Percentiles rank a stretch among this genome's conserved stretches.
These are phyloP conservation scores for Planococcus citri DNA, from an alignment of 1,140 invertebrate genomes.

Conservation along the genomic window DNA sequence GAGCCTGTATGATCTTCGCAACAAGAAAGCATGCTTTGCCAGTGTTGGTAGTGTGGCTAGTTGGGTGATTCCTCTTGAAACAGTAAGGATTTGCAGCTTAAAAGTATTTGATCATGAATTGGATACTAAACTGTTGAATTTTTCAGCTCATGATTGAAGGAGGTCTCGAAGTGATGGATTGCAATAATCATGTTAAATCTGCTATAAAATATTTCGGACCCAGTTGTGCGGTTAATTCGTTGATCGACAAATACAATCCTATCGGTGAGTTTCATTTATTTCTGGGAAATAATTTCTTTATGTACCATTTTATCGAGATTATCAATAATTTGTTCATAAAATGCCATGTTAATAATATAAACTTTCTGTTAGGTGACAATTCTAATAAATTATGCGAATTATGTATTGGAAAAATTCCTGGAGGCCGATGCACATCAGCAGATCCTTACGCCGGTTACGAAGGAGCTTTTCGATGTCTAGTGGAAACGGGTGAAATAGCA, in stretches of 20 bases:
- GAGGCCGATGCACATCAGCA: slow-evolving; percentile 63
- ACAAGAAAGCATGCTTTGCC: slow-evolving; percentile 74
- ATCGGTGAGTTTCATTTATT: slow-evolving; percentile 46
- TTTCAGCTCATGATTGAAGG: slow-evolving; percentile 65
- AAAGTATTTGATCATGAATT: not conserved
- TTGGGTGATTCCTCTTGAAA: slow-evolving; percentile 82
- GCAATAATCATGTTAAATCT: slow-evolving; percentile 92
- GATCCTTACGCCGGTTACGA: slow-evolving; percentile 85
- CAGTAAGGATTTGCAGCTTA: slow-evolving; percentile 39
- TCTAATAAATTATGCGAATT: slow-evolving; percentile 67
- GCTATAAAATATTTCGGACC: slow-evolving; percentile 77
- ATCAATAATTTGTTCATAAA: too few species aligned
- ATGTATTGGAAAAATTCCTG: slow-evolving; percentile 64
- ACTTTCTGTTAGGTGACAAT: slow-evolving; percentile 51
- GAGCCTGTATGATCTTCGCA: slow-evolving; percentile 52
- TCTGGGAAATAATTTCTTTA: not conserved
- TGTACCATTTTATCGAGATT: not conserved
- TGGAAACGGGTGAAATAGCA: slow-evolving; percentile 78
- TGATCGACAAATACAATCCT: slow-evolving; percentile 87
- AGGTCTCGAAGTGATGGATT: slow-evolving; percentile 71
- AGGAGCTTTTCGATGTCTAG: slow-evolving; percentile 76
- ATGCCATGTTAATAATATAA: too few species aligned
- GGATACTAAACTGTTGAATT: slow-evolving; percentile 22
- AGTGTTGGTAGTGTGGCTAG: slow-evolving; percentile 83
- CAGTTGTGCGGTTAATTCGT: slow-evolving; percentile 85